A percentile compares a stretch with the other conserved stretches of the same genome.
phyloP scores from a whole-genome alignment of 2,888 invertebrate genomes.

The Tetragonisca angustula region DNA sequence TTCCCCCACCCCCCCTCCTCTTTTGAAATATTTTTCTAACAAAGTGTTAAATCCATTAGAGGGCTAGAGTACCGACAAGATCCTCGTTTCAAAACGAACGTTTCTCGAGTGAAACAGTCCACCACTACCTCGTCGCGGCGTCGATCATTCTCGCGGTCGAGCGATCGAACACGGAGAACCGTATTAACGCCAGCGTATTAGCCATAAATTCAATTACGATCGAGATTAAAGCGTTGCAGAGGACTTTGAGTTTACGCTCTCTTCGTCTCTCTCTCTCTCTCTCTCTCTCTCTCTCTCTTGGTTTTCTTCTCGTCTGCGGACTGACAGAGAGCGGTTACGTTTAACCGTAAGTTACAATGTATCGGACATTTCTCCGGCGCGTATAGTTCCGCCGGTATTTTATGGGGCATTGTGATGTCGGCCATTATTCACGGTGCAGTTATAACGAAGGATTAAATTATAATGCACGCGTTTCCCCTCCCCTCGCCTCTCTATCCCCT shows the following conservation, averaged over 20 bases:
- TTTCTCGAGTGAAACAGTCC: neutral
- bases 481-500: too few relatives aligned
- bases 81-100: neutral
- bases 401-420: constrained; percentile 65
- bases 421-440: constrained; percentile 62
- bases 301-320: neutral
- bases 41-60: too few relatives aligned
- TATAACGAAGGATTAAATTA: constrained; percentile 64
- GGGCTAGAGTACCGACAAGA: neutral
- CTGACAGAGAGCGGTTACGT: constrained; percentile 13
- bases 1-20: too few relatives aligned
- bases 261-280: neutral
- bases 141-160: neutral
- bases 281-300: too few relatives aligned
- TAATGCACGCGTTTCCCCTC: constrained; percentile 46
- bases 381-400: constrained; percentile 55
- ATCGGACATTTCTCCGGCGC: constrained; percentile 55
- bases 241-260: constrained; percentile 12
- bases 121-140: neutral
- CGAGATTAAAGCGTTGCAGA: constrained; percentile 47
- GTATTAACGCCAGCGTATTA: constrained; percentile 30
- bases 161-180: neutral
- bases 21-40: too few relatives aligned
- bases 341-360: constrained; percentile 55
- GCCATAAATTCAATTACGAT: constrained; percentile 59